Evolutionary conservation across 2,797 vertebrate genomes (phyloP), one percentile per base, ranked within the genome.

Genomic region (Taenioides sp.): DNA sequence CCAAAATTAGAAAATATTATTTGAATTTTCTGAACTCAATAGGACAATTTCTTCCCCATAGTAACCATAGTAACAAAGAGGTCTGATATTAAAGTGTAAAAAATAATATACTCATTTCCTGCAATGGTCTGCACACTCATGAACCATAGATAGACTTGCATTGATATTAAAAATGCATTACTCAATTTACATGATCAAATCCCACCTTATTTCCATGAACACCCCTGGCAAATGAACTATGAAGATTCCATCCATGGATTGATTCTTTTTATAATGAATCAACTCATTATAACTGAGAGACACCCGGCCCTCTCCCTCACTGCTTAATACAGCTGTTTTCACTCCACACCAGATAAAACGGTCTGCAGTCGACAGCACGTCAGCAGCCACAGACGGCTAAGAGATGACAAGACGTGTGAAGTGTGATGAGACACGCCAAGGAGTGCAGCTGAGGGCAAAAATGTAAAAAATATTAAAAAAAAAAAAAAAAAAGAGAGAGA

Each of bases 171-270:
- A 84, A 84, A 84, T 86, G 79, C 82, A 74, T 65, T n/a, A 18
- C 16, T 3, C 7, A 47, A 88, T 87, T 83, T 81, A 63, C 84
- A 88, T 88, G 84, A 87, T 86, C 71, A 78, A 79, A 76, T 84
- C 72, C 78, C 61, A 49, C 73, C 34, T 61, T 23, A 74, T 77
- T 72, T 65, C 72, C 71, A 80, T 73, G 63, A 72, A 4, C 75
- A 80, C 71, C 23, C 75, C 34, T 37, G 16, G 23, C 27, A 23
- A 27, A 14, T 75, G 27, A 76, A 83, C 75, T 83, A 57, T 73
- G 75, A 14, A 17, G 28, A 37, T 37, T 62, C 31, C 60, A 62
- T n/a, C 28, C 17, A 18, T 60, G 28, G 62, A 64, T 64, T 43
- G 43, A 65, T 23, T 2, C 6, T 23, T 25, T 49, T 28, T 20